Evolutionary conservation across 2,113 vertebrate species (phyloP), one percentile per base, ranked within the genome.

Genomic region (Gulo gulo): DNA sequence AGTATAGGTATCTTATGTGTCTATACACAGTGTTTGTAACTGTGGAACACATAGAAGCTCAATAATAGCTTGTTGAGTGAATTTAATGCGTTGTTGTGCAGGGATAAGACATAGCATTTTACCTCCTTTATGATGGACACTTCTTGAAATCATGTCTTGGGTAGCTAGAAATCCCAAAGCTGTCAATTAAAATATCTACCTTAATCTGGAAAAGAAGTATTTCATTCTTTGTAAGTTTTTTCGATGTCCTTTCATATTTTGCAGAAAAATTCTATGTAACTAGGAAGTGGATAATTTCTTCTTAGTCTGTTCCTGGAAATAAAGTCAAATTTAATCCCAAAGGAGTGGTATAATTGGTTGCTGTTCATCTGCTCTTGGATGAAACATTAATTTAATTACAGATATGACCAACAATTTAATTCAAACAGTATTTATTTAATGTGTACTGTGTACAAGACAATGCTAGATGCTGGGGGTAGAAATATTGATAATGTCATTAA

Each of bases 341-440:
- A 95, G 39, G 18, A 95, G 80, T 89, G 57, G 9, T 50, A 65
- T 81, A 84, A 79, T 85, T 92, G 13, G 5, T 89, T 74, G 79
- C 57, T 96, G 24, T 97, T 9, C 18, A 67, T 80, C 36, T 90
- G 57, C 16, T 86, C 29, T 71, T 31, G 29, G n/a, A 88, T 69
- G 52, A 50, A n/a, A 65, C 20, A 79, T 92, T 88, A 94, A 84
- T 96, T 83, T 91, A 88, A 80, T 89, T 74, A 74, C 47, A 39
- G 47, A 45, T 65, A 31, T 84, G 45, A 57, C 76, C 31, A 76
- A 57, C 11, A 85, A 16, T 50, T 80, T 81, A 90, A 95, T 74
- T 95, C 63, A 86, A 91, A 20, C 11, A 90, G 23, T 85, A 69
- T 95, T 90, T 96, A 63, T 74, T 86, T 42, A 55, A 80, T 80